Conservation (phyloP, 2,113 vertebrate species). For the Euleptes europaea region DNA sequence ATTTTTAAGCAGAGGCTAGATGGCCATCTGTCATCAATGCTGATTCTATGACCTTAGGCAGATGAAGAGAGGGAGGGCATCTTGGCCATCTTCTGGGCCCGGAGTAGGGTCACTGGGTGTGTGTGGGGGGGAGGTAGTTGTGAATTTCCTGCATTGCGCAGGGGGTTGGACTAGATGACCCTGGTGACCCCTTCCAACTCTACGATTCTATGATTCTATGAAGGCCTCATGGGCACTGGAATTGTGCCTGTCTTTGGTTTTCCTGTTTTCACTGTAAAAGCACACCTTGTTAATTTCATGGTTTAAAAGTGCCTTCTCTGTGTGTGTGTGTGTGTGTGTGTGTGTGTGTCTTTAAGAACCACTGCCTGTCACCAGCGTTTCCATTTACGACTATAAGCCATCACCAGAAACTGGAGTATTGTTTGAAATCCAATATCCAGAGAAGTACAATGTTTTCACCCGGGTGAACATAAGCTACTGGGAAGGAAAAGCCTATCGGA, state of each 20-base stretch:
- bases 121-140: too few species aligned
- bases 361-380: conserved; percentile 85
- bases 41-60: too few species aligned
- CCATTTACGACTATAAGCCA: conserved; percentile 87
- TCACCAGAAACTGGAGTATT: conserved; percentile 94
- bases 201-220: too few species aligned
- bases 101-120: too few species aligned
- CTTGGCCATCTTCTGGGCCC: too few species aligned
- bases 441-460: conserved; percentile 89
- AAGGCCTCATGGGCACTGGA: not conserved
- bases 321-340: too few species aligned
- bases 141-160: too few species aligned
- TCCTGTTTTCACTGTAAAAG: not conserved
- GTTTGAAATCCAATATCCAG: conserved; percentile 89
- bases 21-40: too few species aligned
- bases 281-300: not conserved
- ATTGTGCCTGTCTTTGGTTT: not conserved
- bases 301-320: fast-evolving
- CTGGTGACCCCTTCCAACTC: too few species aligned
- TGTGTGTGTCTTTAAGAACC: conserved; percentile 82
- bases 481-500: conserved; percentile 85
- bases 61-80: too few species aligned
- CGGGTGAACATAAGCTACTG: conserved; percentile 95
- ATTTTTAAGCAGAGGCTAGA: too few species aligned
- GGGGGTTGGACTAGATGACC: too few species aligned